phyloP scores from a whole-genome alignment of 1,140 invertebrate genomes.

The Babylonia areolata region DNA sequence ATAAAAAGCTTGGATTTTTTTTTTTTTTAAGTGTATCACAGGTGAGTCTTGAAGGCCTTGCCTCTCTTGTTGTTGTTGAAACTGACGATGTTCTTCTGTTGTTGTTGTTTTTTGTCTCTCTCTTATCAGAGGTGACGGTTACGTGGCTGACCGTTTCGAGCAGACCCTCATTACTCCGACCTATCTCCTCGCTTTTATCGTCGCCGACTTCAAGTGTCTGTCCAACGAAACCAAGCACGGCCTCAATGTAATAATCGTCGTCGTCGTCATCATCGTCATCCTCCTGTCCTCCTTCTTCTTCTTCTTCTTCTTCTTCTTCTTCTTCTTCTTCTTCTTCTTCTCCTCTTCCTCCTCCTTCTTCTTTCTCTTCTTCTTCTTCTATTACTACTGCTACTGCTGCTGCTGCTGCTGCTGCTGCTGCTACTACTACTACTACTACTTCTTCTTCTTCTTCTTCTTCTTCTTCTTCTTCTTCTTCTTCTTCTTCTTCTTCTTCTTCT shows the following conservation, averaged over 20 bases:
- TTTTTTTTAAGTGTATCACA: too few relatives aligned
- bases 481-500: not conserved
- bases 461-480: not conserved
- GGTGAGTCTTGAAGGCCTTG: too few relatives aligned
- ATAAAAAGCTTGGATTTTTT: too few relatives aligned
- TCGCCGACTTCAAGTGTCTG: conserved; percentile 75
- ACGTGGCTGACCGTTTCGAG: conserved; percentile 59
- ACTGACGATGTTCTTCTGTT: too few relatives aligned
- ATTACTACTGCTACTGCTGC: too few relatives aligned
- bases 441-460: not conserved
- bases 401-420: too few relatives aligned
- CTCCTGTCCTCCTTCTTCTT: not conserved
- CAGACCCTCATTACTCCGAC: conserved; percentile 75
- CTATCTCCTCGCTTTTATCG: conserved; percentile 76
- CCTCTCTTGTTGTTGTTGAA: too few relatives aligned
- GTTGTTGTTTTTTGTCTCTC: not conserved
- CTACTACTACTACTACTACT: too few relatives aligned
- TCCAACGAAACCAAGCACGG: conserved; percentile 29
- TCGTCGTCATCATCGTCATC: not conserved
- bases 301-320: not conserved
- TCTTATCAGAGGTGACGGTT: conserved; percentile 42
- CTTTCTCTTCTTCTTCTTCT: too few relatives aligned
- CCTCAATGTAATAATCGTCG: not conserved
- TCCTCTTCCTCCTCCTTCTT: not conserved
- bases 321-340: not conserved